Percentiles rank a stretch among this genome's conserved stretches.
Evolutionary conservation across 1,140 invertebrate species (phyloP).

Genomic region (Nasonia giraulti): DNA sequence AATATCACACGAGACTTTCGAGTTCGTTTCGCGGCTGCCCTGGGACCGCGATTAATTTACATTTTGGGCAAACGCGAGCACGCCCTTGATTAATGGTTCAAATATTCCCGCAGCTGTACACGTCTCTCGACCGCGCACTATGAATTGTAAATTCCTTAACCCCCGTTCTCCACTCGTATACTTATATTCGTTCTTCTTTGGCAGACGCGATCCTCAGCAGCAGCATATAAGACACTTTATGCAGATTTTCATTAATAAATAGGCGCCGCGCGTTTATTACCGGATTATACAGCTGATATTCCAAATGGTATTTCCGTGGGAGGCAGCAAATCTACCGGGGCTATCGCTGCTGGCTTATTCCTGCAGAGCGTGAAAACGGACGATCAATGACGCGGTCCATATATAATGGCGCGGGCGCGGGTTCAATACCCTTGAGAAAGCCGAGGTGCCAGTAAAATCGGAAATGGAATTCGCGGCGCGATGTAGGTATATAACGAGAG

Average conservation of each 20-base stretch:
- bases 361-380: constrained; percentile 6
- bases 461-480: neutral
- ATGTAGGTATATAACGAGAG: neutral
- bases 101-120: constrained; percentile 59
- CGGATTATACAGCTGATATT: neutral
- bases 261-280: constrained; percentile 12
- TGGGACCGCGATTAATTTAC: constrained; percentile 44
- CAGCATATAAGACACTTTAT: constrained; percentile 34
- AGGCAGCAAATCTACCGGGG: neutral
- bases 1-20: neutral
- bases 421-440: too few relatives aligned
- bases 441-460: neutral
- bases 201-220: neutral
- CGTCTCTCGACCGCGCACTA: constrained; percentile 52
- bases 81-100: constrained; percentile 65
- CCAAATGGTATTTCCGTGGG: neutral
- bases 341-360: constrained; percentile 4
- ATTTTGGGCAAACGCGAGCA: constrained; percentile 9
- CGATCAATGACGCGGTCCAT: constrained; percentile 12
- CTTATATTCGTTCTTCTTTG: constrained; percentile 18
- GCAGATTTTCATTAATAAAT: constrained; percentile 46
- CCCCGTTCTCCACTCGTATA: neutral
- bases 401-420: too few relatives aligned
- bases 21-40: constrained; percentile 14
- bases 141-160: constrained; percentile 68